Evolutionary conservation across 2,888 invertebrate species (phyloP).

Genomic region (Cantharis lateralis): DNA sequence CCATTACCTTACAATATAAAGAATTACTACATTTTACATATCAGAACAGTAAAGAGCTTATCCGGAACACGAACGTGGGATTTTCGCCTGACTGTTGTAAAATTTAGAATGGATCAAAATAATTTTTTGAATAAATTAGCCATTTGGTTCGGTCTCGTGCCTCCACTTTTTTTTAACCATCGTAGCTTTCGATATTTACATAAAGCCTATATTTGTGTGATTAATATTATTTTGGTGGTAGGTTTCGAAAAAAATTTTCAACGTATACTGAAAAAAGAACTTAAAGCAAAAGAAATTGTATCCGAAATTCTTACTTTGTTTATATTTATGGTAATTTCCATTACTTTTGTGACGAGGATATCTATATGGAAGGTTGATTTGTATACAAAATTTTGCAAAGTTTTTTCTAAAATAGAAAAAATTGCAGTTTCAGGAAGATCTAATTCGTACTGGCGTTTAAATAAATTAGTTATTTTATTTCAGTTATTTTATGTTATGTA

Average conservation of each 20-base stretch:
- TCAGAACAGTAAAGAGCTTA: no score
- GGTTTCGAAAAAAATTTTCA: not conserved
- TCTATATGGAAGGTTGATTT: not conserved
- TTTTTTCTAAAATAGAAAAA: not conserved
- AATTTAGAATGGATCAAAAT: not conserved
- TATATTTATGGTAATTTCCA: not conserved
- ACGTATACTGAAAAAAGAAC: not conserved
- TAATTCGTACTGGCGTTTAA: not conserved
- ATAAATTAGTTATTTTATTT: not conserved
- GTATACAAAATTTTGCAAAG: not conserved
- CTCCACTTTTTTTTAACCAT: not conserved
- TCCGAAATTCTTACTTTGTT: not conserved
- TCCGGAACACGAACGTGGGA: no score
- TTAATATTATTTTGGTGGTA: not conserved
- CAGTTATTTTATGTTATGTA: not conserved
- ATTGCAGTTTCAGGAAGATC: not conserved
- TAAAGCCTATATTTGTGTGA: not conserved
- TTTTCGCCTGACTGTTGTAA: no score
- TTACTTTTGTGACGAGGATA: not conserved
- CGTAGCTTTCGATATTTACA: not conserved
- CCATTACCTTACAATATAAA: no score
- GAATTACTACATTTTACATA: no score
- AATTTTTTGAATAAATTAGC: not conserved
- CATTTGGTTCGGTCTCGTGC: not conserved
- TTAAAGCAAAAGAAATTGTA: not conserved